Conservation (phyloP, 2,888 invertebrate species). For the Camponotus fellah region DNA sequence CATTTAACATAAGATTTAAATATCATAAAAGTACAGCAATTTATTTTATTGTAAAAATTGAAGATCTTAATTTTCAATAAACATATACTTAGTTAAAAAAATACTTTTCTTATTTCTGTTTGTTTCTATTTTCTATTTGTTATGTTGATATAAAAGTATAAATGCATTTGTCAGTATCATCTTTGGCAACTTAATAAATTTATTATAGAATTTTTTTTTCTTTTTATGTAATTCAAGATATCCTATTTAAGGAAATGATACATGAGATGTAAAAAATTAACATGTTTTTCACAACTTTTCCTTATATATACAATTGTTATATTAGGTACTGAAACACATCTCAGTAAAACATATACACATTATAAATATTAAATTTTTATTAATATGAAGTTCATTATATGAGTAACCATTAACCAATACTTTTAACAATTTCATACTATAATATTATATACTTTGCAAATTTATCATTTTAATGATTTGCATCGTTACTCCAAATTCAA, state of each 20-base stretch:
- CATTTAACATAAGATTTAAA: neutral
- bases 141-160: neutral
- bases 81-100: neutral
- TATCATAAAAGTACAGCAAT: neutral
- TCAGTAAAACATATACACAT: slow-evolving; percentile 53
- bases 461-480: slow-evolving; percentile 44
- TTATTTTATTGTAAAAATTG: neutral
- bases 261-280: neutral
- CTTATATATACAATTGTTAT: neutral
- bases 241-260: neutral
- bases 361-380: slow-evolving; percentile 79
- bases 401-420: slow-evolving; percentile 75
- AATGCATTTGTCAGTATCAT: neutral
- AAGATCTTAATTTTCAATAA: neutral
- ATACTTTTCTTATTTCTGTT: neutral
- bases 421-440: slow-evolving; percentile 70
- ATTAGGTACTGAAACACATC: slow-evolving; percentile 25
- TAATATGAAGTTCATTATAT: slow-evolving; percentile 74
- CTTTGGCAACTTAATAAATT: neutral
- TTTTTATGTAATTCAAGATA: neutral
- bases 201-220: neutral
- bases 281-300: neutral
- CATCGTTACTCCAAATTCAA: slow-evolving; percentile 47
- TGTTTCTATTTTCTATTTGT: neutral
- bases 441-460: slow-evolving; percentile 50